Conservation (phyloP, 2,113 vertebrate genomes). For the Mionectes macconnelli region DNA sequence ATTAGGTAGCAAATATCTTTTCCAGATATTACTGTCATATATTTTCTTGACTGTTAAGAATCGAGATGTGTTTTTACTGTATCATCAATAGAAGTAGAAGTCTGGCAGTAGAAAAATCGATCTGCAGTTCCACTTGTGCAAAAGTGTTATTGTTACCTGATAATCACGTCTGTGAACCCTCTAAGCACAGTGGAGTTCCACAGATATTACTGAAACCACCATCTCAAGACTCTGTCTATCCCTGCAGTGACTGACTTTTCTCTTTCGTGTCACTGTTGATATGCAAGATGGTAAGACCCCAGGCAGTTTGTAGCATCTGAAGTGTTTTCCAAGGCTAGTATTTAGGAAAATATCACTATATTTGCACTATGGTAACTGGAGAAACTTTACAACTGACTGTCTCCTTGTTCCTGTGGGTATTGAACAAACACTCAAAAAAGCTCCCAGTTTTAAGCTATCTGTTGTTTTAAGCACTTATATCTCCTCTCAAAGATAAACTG, state of each 20-base stretch:
- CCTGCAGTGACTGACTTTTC: not conserved
- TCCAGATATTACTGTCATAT: not conserved
- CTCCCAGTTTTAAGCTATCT: accelerated
- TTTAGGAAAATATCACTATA: not conserved
- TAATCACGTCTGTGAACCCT: not conserved
- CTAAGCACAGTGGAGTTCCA: not conserved
- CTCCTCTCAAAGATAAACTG: not conserved
- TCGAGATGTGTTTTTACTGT: not conserved
- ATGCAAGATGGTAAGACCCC: not conserved
- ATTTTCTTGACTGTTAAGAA: not conserved
- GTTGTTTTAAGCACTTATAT: not conserved
- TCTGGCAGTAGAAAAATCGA: not conserved
- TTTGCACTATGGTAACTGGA: not conserved
- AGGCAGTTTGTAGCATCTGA: not conserved
- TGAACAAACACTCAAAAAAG: not conserved
- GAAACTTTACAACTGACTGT: not conserved
- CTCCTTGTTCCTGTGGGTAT: not conserved
- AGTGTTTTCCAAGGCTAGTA: not conserved
- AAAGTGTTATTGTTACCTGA: not conserved
- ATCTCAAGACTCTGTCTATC: not conserved
- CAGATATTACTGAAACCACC: not conserved
- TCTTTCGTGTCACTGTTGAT: not conserved
- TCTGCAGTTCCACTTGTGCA: not conserved
- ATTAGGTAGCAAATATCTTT: not conserved
- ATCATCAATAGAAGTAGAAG: not conserved